A percentile compares a stretch with the other conserved stretches of the same genome.
Conservation (phyloP, 2,113 vertebrate genomes). For the Hippolais icterina region DNA sequence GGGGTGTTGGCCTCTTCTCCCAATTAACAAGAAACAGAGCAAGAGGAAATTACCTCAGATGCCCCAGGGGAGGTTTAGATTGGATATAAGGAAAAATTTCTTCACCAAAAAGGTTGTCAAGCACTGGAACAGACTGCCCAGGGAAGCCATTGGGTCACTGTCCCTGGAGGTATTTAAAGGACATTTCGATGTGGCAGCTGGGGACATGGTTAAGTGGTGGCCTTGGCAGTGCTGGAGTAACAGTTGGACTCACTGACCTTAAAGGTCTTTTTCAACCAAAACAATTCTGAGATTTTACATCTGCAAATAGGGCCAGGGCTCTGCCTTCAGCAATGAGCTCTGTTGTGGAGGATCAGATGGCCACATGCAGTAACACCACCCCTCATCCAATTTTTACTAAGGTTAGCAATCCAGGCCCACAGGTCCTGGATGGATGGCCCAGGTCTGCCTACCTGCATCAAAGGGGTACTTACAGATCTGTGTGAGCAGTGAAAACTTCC, state of each 20-base stretch:
- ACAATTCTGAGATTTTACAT: background rate
- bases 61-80: background rate
- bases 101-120: background rate
- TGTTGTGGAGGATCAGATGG: background rate
- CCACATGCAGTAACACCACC: background rate
- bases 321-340: background rate
- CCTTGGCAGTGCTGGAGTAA: background rate
- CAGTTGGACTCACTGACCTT: background rate
- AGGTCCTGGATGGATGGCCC: background rate
- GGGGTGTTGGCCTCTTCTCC: background rate
- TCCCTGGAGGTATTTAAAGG: background rate
- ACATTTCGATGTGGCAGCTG: background rate
- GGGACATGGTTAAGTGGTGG: background rate
- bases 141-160: fast-evolving
- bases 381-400: background rate
- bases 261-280: background rate
- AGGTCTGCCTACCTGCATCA: background rate
- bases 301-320: background rate
- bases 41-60: background rate
- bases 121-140: background rate
- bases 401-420: background rate
- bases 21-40: background rate
- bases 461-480: background rate
- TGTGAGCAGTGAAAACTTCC: background rate
- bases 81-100: background rate